phyloP scores from a whole-genome alignment of 2,797 vertebrate species.

The Echeneis naucrates region DNA sequence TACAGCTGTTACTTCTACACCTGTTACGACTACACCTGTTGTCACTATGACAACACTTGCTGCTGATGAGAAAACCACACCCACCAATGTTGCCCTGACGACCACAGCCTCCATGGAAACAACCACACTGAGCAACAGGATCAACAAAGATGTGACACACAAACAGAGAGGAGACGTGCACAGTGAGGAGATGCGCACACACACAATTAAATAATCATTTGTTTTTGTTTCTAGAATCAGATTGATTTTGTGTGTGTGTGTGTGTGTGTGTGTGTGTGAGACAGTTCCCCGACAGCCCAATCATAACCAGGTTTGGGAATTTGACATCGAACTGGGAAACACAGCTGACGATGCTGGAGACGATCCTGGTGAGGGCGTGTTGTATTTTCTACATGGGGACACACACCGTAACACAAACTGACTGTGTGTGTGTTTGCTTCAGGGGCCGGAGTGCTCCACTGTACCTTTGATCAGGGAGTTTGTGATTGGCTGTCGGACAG shows the following conservation, averaged over 20 bases:
- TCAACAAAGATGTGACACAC: constrained; percentile 86
- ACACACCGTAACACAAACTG: no score
- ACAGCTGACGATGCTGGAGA: constrained; percentile 87
- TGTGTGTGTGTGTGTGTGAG: constrained; percentile 14
- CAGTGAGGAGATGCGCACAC: constrained; percentile 83
- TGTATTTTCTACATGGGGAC: no score
- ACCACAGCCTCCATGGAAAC: constrained; percentile 38
- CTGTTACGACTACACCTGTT: not conserved
- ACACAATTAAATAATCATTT: not conserved
- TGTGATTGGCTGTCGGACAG: constrained; percentile 90
- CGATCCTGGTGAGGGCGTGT: constrained; percentile 86
- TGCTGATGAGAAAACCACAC: not conserved
- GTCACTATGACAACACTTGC: constrained; percentile 1
- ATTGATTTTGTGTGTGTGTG: no score
- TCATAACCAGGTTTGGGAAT: constrained; percentile 88
- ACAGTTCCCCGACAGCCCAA: constrained; percentile 89
- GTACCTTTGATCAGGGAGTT: constrained; percentile 88
- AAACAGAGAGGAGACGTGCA: constrained; percentile 94
- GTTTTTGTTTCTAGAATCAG: no score
- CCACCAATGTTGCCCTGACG: constrained; percentile 3
- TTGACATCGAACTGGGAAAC: constrained; percentile 93
- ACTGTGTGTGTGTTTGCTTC: not conserved
- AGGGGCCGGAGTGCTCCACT: constrained; percentile 86
- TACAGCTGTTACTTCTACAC: not conserved
- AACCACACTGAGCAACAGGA: constrained; percentile 85